Base-by-base conservation (phyloP, 2,888 invertebrate species). In the Nephrotoma appendiculata region DNA sequence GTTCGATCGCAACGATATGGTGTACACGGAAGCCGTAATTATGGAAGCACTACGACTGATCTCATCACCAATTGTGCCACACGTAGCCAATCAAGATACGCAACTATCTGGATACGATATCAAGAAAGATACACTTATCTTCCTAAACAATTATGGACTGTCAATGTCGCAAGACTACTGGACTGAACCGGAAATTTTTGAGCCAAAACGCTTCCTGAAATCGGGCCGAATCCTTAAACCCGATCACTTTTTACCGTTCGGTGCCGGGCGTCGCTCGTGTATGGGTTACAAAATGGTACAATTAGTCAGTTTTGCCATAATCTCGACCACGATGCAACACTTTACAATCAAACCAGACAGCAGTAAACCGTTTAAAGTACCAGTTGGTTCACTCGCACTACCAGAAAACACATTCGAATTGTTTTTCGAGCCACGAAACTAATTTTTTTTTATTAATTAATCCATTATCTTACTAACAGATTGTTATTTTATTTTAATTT, bases 271-370 rank as follows among this genome's bases (percentile, higher is more conserved):
- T 88, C 91, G 95, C 57, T 94, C 94, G 45, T 95, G 95, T 90
- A 93, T 95, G 93, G 95, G 95, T 0, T 94, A 94, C 90, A 94
- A 94, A 89, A 92, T 95, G 91, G 94, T 95, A 0, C 94, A 94
- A 88, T 92, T 93, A 86, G 89, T 94, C 7, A 92, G 93, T 86
- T 94, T 94, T 88, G 91, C 93, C 2, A 91, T 92, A 4, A 88
- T 94, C 11, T 93, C 93, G 4, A 92, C 92, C 19, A 88, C 94
- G 19, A 89, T 94, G 87, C 93, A 94, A 89, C 92, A 93, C 87
- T 94, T 92, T 89, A 92, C 91, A 83, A 91, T 95, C 57, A 87
- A 90, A 15, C 92, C 94, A 5, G 90, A 91, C 2, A 89, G 91
- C 19, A 91, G 90, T 5, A 92, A 92, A 88, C 89, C 89, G 86